Evolutionary conservation across 1,140 invertebrate genomes (phyloP).

Genomic region (Papilio machaon): DNA sequence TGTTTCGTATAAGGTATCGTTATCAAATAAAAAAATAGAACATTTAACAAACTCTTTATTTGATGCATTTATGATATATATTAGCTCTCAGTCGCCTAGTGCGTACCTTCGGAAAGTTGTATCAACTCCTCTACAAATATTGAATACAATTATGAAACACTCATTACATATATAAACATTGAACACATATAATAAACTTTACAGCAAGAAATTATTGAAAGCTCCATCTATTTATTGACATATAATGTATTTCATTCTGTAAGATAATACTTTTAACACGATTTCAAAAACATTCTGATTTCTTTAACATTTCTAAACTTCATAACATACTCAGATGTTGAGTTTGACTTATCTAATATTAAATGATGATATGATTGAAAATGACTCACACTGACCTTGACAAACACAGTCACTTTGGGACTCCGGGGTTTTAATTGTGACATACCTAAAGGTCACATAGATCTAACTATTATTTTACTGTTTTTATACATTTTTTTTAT

Average conservation of each 20-base stretch:
- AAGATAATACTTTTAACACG: conserved; percentile 1
- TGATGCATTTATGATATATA: conserved; percentile 81
- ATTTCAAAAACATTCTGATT: conserved; percentile 2
- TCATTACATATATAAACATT: conserved; percentile 42
- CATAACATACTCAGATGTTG: background rate
- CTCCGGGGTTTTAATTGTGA: conserved; percentile 9
- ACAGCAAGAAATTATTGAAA: conserved; percentile 33
- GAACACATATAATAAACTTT: conserved; percentile 42
- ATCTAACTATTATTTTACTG: background rate
- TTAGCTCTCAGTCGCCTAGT: conserved; percentile 81
- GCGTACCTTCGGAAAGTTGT: conserved; percentile 81
- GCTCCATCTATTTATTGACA: conserved; percentile 28
- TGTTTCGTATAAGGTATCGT: background rate
- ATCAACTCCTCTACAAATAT: conserved; percentile 66
- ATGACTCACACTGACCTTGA: conserved; percentile 47
- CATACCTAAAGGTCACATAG: background rate
- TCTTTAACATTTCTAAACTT: background rate
- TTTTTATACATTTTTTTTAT: background rate
- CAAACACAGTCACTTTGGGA: conserved; percentile 42
- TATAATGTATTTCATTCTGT: conserved; percentile 23
- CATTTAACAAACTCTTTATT: conserved; percentile 81
- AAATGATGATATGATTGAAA: conserved; percentile 11
- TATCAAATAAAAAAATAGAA: conserved; percentile 59
- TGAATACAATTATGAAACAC: conserved; percentile 42
- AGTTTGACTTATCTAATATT: background rate